Base-by-base conservation (phyloP, 2,113 vertebrate genomes). In the Phalacrocorax pelagicus region DNA sequence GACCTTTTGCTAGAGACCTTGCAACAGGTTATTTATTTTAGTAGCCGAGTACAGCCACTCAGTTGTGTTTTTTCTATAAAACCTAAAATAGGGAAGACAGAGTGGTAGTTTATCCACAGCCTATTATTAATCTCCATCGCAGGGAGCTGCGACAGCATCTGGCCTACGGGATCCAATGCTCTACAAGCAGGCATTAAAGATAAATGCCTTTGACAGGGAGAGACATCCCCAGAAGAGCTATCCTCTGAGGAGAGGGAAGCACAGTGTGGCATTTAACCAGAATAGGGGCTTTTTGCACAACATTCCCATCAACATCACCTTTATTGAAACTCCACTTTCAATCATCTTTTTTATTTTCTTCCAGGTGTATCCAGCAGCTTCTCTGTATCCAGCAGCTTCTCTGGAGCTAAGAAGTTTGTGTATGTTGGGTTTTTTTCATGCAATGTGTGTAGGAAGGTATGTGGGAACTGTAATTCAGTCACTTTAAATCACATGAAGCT, bases 381-480 rank as follows among this genome's bases (percentile, higher is more conserved):
- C 66, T 42, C 73, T 75, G 59, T 63, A 81, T 74, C 82, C 88
- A 89, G 88, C 44, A 92, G 55, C 58, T 95, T 32, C 66, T 42
- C 73, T 75, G 59, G 84, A 96, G 70, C 59, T 51, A 67, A 88
- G 81, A 90, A 82, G 79, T 87, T 81, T 83, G 78, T 69, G 81
- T 2, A 40, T 51, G 90, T 12, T 12, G 71, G 51, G 10, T 67
- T 87, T 63, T 81, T 86, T 82, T 44, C 79, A 75, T 0, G 58
- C 81, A 18, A 44, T 78, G 78, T 92, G 89, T 88, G 94, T 84
- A 90, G 94, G 89, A 79, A 95, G 73, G 42, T 73, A 82, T 85
- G 91, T 95, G 89, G 91, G 95, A 96, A 92, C 73, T 73, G 49
- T 81, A 95, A 94, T 89, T 90, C 93, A 95, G 82, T 94, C 90